Evolutionary conservation across 2,797 vertebrate genomes (phyloP), one percentile per base, ranked within the genome.

Genomic region (Chaetodon trifasciatus): DNA sequence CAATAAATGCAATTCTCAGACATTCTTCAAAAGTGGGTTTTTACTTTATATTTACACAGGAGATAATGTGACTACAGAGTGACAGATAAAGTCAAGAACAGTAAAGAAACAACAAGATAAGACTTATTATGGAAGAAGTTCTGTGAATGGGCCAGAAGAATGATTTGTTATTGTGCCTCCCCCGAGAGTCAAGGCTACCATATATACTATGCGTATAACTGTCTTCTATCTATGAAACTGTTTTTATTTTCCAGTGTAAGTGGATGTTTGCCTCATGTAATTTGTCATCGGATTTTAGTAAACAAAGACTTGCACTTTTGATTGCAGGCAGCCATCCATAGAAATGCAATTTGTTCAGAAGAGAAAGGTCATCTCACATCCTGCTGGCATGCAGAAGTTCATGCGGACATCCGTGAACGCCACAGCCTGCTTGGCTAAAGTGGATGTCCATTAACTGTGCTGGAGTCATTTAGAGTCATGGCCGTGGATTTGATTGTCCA

Each of bases 351-450:
- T 63, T 80, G 86, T 68, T 81, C 60, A 70, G 80, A 53, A 84
- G 46, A 69, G 13, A 90, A 87, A 89, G 89, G 86, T 92, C 82
- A 79, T 74, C 81, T 81, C 84, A 86, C 88, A 87, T 88, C 86
- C 82, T 80, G 76, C 78, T 60, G 69, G 65, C 71, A 69, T 72
- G 83, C 68, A 79, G 52, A 86, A 64, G 66, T 78, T 89, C 70
- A 91, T 81, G 80, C 50, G 17, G 67, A 90, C 85, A 79, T 86
- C 88, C 72, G 50, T 83, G 66, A 80, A 65, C 74, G 9, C 60
- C 63, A 4, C 8, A 0, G 15, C 53, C 49, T 23, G 47, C 70
- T 78, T 35, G 4, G 40, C 58, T 70, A 12, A 81, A 84, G 70
- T 70, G 79, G 46, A 53, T 61, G 74, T 77, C 67, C 70, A 79